Base-by-base conservation (phyloP, 2,797 vertebrate species). In the Neostethus bicornis region DNA sequence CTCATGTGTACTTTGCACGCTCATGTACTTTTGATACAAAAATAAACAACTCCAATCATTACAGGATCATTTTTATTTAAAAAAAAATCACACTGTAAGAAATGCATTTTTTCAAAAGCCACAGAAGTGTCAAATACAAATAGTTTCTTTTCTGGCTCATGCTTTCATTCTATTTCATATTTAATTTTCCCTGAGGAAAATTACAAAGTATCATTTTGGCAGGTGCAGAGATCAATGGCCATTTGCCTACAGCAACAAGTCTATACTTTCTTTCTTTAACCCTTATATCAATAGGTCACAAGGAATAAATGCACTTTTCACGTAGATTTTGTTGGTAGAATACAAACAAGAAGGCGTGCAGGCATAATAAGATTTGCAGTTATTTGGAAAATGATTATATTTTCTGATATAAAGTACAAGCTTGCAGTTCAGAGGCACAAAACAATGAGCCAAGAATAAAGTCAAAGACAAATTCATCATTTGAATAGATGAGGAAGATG, bases 311-410 rank as follows among this genome's bases (percentile, higher is more conserved):
- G 13, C 37, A 47, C 41, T 51, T 53, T n/a, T 46, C 54, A 45
- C 45, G 28, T 20, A 17, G 49, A 34, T 48, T 52, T 58, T 26
- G 7, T 48, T 58, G 45, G 67, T 51, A 58, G 70, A 51, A 31
- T 73, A 43, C 59, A 38, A 66, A 57, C 59, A 14, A 9, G 17
- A 60, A 7, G 51, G 7, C 23, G 9, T 31, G 38, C 21, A 7
- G 41, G 7, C 12, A 21, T 48, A 66, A 68, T 66, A 67, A 63
- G 47, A 3, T 53, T 60, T 66, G 67, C 42, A 72, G 67, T 49
- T 47, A 75, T 38, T 45, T 20, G 8, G n/a, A n/a, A 46, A 77
- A 48, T 28, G 16, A 58, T 46, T 55, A 46, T n/a, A n/a, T n/a
- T n/a, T n/a, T 26, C 43, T 51, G 26, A 68, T 56, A 56, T 54